A percentile compares a stretch with the other conserved stretches of the same genome.
Conservation (phyloP, 2,888 invertebrate genomes). For the Isoperla grammatica region DNA sequence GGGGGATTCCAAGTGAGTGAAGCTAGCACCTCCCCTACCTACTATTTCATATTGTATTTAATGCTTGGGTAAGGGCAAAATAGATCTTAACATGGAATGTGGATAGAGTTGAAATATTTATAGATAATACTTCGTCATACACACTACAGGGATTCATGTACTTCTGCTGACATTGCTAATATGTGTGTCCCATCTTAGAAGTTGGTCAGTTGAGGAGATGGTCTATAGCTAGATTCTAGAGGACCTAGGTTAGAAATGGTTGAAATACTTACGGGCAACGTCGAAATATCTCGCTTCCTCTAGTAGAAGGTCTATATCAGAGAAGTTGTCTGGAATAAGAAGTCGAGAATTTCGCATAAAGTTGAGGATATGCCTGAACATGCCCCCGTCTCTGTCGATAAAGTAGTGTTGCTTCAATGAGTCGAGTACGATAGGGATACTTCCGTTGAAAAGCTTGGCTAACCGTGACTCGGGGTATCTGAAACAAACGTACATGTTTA, state of each 20-base stretch:
- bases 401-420: slow-evolving; percentile 97
- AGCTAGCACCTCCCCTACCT: too few species aligned
- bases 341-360: slow-evolving; percentile 89
- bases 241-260: not conserved
- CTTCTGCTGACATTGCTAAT: too few species aligned
- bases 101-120: too few species aligned
- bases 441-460: slow-evolving; percentile 91
- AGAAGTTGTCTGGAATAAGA: slow-evolving; percentile 80
- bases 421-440: slow-evolving; percentile 92
- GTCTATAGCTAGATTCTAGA: too few species aligned
- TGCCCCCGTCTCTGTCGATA: slow-evolving; percentile 95
- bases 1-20: too few species aligned
- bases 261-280: slow-evolving; percentile 68
- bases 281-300: slow-evolving; percentile 92
- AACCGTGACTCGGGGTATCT: slow-evolving; percentile 90
- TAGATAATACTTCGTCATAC: too few species aligned
- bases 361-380: slow-evolving; percentile 96
- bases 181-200: too few species aligned
- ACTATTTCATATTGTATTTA: too few species aligned
- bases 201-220: not conserved
- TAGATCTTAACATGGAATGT: too few species aligned
- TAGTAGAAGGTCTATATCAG: slow-evolving; percentile 76
- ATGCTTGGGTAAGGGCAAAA: too few species aligned
- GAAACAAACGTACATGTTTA: slow-evolving; percentile 39
- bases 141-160: too few species aligned